Evolutionary conservation across 2,113 vertebrate species (phyloP).

Genomic region (Nycticebus coucang): DNA sequence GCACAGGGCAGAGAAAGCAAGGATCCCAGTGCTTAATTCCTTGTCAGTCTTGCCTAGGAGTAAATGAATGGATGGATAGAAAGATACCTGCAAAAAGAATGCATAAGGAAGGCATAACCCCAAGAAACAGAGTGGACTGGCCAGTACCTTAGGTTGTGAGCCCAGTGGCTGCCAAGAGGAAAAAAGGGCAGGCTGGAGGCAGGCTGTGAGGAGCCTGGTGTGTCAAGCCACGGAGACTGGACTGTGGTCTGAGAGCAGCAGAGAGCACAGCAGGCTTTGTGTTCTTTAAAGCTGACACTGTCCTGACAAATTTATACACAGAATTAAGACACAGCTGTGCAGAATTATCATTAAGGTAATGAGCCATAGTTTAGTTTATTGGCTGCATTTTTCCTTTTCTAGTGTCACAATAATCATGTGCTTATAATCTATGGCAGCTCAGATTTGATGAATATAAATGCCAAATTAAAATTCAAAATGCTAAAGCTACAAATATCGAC

Average conservation of each 20-base stretch:
- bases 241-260: neutral
- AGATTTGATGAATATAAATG: neutral
- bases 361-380: neutral
- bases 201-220: neutral
- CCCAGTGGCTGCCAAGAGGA: neutral
- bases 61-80: neutral
- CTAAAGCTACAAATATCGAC: neutral
- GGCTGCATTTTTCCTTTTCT: neutral
- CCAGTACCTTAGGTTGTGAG: neutral
- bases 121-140: neutral
- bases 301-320: neutral
- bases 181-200: neutral
- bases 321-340: neutral
- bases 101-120: neutral
- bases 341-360: slow-evolving; percentile 32
- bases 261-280: neutral
- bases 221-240: neutral
- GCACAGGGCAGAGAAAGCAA: neutral
- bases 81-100: neutral
- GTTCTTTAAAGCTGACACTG: neutral
- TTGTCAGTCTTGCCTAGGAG: neutral
- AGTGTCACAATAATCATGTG: neutral
- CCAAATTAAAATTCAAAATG: slow-evolving; percentile 34
- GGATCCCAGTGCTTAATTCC: neutral
- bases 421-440: neutral